Conservation (phyloP, 2,888 invertebrate species). For the Limulus polyphemus region DNA sequence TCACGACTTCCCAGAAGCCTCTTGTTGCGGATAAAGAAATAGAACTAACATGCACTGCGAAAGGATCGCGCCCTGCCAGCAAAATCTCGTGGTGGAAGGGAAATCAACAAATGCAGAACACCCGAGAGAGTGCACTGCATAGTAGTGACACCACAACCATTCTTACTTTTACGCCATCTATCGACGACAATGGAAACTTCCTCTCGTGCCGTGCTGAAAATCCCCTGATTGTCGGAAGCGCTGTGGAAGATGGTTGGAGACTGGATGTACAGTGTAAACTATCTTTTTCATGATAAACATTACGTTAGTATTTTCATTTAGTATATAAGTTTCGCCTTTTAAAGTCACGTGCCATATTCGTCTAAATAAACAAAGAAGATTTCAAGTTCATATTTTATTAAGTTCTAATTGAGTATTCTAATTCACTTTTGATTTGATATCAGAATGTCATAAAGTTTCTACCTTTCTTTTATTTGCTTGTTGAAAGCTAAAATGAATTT, state of each 20-base stretch:
- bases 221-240: constrained; percentile 25
- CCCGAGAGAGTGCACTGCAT: constrained; percentile 1
- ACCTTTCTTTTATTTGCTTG: too few species aligned
- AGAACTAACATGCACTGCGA: constrained; percentile 65
- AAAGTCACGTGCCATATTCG: too few species aligned
- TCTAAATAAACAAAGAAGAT: too few species aligned
- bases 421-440: too few species aligned
- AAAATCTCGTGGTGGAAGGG: constrained; percentile 75
- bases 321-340: too few species aligned
- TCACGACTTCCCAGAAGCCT: constrained; percentile 67
- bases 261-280: constrained; percentile 27
- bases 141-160: constrained; percentile 20
- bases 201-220: constrained; percentile 43
- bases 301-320: neutral
- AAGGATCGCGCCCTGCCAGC: constrained; percentile 72
- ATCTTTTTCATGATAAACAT: neutral
- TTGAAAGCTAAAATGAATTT: too few species aligned
- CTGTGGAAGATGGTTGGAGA: constrained; percentile 26
- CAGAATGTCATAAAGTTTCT: too few species aligned
- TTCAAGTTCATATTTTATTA: too few species aligned
- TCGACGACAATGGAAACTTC: constrained; percentile 27
- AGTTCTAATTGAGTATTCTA: too few species aligned
- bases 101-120: constrained; percentile 1
- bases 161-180: constrained; percentile 24
- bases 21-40: constrained; percentile 69